A percentile compares a stretch with the other conserved stretches of the same genome.
Evolutionary conservation across 2,888 invertebrate species (phyloP).

Genomic region (Pachliopta kotzebuea): DNA sequence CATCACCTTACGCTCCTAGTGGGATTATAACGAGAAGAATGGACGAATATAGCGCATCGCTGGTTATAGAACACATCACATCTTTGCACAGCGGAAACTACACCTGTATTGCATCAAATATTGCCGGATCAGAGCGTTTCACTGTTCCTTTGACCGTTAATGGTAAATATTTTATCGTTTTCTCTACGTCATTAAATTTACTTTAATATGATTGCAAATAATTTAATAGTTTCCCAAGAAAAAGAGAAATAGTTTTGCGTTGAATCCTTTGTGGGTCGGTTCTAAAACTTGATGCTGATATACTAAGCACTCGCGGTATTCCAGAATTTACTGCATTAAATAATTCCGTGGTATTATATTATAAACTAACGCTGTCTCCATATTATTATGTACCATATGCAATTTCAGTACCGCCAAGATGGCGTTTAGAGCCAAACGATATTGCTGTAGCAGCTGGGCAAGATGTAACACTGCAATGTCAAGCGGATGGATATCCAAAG

Average conservation of each 20-base stretch:
- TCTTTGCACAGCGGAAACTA: slow-evolving; percentile 94
- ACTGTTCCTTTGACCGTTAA: slow-evolving; percentile 91
- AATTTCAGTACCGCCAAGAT: slow-evolving; percentile 89
- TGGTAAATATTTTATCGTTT: slow-evolving; percentile 70
- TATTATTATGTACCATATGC: no score
- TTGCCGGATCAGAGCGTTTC: slow-evolving; percentile 89
- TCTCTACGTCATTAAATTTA: no score
- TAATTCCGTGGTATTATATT: no score
- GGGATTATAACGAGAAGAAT: slow-evolving; percentile 78
- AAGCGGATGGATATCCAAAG: slow-evolving; percentile 95
- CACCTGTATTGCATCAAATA: slow-evolving; percentile 94
- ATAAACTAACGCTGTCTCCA: no score
- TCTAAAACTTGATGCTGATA: no score
- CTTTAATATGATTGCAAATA: no score
- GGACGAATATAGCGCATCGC: slow-evolving; percentile 92
- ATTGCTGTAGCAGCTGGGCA: slow-evolving; percentile 91
- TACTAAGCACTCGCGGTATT: no score
- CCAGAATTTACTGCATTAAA: no score
- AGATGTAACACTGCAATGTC: slow-evolving; percentile 92
- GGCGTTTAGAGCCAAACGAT: slow-evolving; percentile 92
- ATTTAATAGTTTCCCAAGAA: no score
- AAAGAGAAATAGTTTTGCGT: no score
- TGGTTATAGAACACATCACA: slow-evolving; percentile 92
- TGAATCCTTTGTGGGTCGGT: no score
- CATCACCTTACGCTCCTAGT: slow-evolving; percentile 78